Percentiles rank a stretch among this genome's conserved stretches.
These are phyloP conservation scores for Pteruthius melanotis DNA, from an alignment of 2,113 vertebrate species.

Conservation along the genomic window DNA sequence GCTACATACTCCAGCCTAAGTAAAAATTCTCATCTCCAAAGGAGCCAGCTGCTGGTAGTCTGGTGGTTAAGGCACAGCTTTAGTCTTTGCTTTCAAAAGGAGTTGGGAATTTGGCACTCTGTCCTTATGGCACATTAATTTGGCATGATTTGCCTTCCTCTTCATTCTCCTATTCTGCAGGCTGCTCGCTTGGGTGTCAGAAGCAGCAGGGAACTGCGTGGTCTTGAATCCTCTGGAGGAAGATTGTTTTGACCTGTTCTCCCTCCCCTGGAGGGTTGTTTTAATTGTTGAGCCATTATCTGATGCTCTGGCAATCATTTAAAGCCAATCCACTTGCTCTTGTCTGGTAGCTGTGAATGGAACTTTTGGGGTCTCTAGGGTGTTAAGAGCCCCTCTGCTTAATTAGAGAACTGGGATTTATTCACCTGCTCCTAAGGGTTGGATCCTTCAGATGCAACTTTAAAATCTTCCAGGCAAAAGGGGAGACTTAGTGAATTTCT, in stretches of 20 bases:
- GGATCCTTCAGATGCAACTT: background rate
- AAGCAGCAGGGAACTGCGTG: background rate
- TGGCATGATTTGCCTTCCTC: background rate
- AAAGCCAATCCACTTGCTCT: background rate
- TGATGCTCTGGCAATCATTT: background rate
- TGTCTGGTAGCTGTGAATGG: background rate
- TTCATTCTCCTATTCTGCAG: background rate
- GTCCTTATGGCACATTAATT: fast-evolving
- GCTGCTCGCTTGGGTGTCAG: background rate
- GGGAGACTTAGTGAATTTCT: background rate
- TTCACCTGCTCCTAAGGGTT: background rate
- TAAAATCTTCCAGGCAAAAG: background rate
- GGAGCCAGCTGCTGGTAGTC: background rate
- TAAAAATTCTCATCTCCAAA: background rate
- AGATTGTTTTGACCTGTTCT: background rate
- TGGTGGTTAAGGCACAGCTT: background rate
- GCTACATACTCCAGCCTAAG: background rate
- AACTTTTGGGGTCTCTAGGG: background rate
- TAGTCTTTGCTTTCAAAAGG: background rate
- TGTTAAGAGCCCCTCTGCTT: background rate
- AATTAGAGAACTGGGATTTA: background rate
- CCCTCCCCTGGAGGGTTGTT: background rate
- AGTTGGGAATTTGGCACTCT: background rate
- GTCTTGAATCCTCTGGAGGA: background rate
- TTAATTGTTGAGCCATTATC: background rate